phyloP scores from a whole-genome alignment of 2,113 vertebrate genomes.

The Nyctereutes procyonoides region DNA sequence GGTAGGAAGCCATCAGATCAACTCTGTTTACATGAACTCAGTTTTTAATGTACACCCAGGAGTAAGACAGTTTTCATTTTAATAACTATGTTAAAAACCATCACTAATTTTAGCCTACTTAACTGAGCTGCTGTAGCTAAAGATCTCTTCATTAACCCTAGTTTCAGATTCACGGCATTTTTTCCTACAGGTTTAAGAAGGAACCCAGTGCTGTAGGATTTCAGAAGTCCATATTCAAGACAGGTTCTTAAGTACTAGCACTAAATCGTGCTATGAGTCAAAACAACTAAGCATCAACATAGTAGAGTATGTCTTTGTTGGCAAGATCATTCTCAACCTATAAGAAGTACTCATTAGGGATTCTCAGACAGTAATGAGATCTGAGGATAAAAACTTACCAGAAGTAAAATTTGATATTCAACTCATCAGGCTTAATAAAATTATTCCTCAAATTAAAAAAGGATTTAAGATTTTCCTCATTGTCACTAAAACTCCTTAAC shows the following conservation, averaged over 20 bases:
- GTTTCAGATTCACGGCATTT: constrained; percentile 10
- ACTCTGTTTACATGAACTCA: constrained; percentile 7
- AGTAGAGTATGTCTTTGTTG: neutral
- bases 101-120: constrained; percentile 41
- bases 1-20: constrained; percentile 16
- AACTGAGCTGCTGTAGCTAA: neutral
- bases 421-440: neutral
- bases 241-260: neutral
- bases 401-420: constrained; percentile 47
- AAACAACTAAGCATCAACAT: neutral
- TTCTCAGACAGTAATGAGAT: constrained; percentile 22
- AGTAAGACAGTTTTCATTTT: constrained; percentile 50
- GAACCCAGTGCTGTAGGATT: neutral
- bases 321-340: constrained; percentile 33
- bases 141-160: constrained; percentile 20
- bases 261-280: constrained; percentile 21
- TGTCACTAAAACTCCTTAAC: constrained; percentile 28
- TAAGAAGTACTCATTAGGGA: neutral
- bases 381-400: neutral
- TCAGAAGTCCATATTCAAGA: neutral
- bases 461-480: neutral
- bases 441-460: constrained; percentile 19
- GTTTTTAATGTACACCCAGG: constrained; percentile 12
- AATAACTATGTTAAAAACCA: constrained; percentile 38
- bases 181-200: constrained; percentile 6